Evolutionary conservation across 2,113 vertebrate species (phyloP).

Genomic region (Rhinolophus sinicus): DNA sequence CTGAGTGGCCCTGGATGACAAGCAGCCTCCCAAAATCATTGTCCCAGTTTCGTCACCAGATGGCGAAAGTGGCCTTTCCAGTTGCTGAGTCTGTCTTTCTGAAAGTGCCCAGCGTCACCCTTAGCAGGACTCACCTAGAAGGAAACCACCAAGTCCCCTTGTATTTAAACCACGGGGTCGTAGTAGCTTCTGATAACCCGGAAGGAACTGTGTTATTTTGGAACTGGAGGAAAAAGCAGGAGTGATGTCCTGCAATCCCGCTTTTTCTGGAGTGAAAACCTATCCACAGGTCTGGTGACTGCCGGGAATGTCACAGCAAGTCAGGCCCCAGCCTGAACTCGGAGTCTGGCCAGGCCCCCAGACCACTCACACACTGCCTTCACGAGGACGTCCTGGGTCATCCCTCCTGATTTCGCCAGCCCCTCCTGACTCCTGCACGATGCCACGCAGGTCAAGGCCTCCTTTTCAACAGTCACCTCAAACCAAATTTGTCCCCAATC

Average conservation of each 20-base stretch:
- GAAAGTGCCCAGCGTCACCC: not conserved
- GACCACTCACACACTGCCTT: rapidly evolving
- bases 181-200: rapidly evolving
- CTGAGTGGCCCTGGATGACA: not conserved
- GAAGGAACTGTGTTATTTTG: not conserved
- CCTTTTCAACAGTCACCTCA: rapidly evolving
- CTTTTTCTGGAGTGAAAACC: not conserved
- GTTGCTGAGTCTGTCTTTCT: not conserved
- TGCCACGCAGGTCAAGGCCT: rapidly evolving
- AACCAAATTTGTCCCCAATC: rapidly evolving
- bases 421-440: not conserved
- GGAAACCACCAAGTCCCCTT: not conserved
- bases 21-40: not conserved
- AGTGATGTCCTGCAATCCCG: not conserved
- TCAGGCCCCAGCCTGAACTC: rapidly evolving
- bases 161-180: too few species aligned
- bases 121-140: rapidly evolving
- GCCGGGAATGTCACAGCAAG: not conserved
- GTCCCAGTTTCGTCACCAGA: constrained; percentile 45
- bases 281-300: not conserved
- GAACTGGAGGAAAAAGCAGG: not conserved
- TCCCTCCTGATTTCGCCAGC: rapidly evolving
- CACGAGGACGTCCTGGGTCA: rapidly evolving
- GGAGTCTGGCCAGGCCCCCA: rapidly evolving
- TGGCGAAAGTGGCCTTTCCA: constrained; percentile 57